Base-by-base conservation (phyloP, 1,140 invertebrate species). In the Philotrypesis tridentata region DNA sequence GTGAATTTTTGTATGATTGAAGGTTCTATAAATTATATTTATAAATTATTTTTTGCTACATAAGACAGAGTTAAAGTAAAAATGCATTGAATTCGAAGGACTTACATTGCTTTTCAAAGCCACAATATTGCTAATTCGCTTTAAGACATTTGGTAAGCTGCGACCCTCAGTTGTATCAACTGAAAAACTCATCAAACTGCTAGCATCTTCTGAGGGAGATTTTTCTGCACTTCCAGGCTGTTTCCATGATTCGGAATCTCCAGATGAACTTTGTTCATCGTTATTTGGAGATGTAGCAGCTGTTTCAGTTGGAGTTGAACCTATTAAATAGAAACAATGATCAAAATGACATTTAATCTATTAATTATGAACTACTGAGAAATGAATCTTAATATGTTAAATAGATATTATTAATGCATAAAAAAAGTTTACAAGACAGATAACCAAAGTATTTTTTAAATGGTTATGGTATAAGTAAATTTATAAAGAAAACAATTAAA, bases 1-100 rank as follows among this genome's bases (percentile, higher is more conserved):
- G 97, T 9, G 96, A 97, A 87, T 99, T 95, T 83, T 95, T 95
- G 86, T 97, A 97, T 27, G 95, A 94, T 77, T 95, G 95, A 21
- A 96, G 90, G 87, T 95, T 94, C 95, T 96, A 76, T 37, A 86
- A 86, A 60, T 68, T 70, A 31, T 43, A 55, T n/a, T 7, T 21
- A 55, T 55, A 0, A 6, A 55, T 55, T 55, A n/a, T 55, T 21
- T 4, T 55, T 72, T 72, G 40, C 55, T 77, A 21, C 27, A 65
- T 48, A 43, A 77, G 14, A 43, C 75, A n/a, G 1, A 43, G 65
- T 79, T 61, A n/a, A 4, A 43, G 25, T 63, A 31, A 7, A 71
- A 29, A 80, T n/a, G n/a, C n/a, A n/a, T n/a, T n/a, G n/a, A n/a
- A n/a, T n/a, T n/a, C n/a, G n/a, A n/a, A n/a, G n/a, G n/a, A 92